Base-by-base conservation (phyloP, 1,140 invertebrate genomes). In the Brachionus koreanus region DNA sequence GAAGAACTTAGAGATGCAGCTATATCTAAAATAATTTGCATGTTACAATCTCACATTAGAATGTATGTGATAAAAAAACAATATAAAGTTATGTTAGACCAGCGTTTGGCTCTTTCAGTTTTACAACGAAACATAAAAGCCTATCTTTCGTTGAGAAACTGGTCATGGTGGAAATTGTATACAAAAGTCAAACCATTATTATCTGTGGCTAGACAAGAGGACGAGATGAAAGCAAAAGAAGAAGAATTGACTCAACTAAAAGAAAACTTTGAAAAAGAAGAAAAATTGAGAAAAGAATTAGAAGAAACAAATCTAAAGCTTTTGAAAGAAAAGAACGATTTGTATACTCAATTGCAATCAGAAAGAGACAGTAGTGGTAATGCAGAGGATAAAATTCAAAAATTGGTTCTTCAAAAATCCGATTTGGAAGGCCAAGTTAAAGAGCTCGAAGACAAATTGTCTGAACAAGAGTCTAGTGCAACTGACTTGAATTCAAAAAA, bases 131-230 rank as follows among this genome's bases (percentile, higher is more conserved):
- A 98, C 91, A 93, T 99, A 91, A 94, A 97, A 89, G 97, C 95
- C 89, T 99, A 98, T 93, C 92, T 98, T 89, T 92, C 95, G 88
- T 91, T 99, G 84, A 95, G 97, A 88, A 98, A 95, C 90, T 99
- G 97, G 98, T 92, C 95, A 86, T 99, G 98, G 98, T 99, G 95
- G 94, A 97, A 97, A 90, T 90, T 99, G 91, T 99, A 96, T 95
- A 94, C 95, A 91, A 97, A 90, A 84, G 94, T 98, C 91, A 98
- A 98, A 91, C 97, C 97, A 87, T 92, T 98, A 86, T 94, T 99
- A 92, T 98, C 97, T 92, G 95, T 97, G 90, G 95, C 93, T 87
- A 93, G 95, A 85, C 93, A 98, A 90, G 96, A 99, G 91, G 98
- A 99, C 91, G 97, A 99, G 90, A 93, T 99, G 88, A 95, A 95